Conservation (phyloP, 2,797 vertebrate genomes). For the Sciurus carolinensis region DNA sequence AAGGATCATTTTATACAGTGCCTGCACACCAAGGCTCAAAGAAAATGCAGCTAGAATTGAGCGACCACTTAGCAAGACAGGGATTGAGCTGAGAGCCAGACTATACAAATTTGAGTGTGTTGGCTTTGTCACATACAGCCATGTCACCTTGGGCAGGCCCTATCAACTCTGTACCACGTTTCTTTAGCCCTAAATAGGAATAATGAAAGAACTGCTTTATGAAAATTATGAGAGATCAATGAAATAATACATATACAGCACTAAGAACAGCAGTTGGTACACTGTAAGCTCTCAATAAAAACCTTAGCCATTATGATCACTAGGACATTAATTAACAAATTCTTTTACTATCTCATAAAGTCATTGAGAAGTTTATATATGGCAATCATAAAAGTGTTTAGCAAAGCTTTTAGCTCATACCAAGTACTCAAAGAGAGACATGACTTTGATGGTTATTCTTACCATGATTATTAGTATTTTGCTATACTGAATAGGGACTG, state of each 20-base stretch:
- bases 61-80: background rate
- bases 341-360: background rate
- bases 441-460: background rate
- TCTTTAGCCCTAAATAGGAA: conserved; percentile 6
- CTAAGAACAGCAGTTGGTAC: background rate
- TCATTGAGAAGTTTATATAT: conserved; percentile 21
- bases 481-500: background rate
- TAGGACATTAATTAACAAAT: background rate
- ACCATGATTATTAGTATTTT: background rate
- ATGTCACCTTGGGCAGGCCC: background rate
- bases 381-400: background rate
- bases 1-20: background rate
- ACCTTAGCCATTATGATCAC: background rate
- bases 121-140: background rate
- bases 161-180: background rate
- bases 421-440: background rate
- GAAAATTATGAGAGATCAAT: background rate
- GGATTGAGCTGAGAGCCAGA: background rate
- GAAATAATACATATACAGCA: background rate
- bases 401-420: background rate
- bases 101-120: background rate
- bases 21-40: background rate
- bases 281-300: conserved; percentile 38
- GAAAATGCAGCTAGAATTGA: background rate
- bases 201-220: background rate